Evolutionary conservation across 2,797 vertebrate genomes (phyloP).

Genomic region (Eutrigla gurnardus): DNA sequence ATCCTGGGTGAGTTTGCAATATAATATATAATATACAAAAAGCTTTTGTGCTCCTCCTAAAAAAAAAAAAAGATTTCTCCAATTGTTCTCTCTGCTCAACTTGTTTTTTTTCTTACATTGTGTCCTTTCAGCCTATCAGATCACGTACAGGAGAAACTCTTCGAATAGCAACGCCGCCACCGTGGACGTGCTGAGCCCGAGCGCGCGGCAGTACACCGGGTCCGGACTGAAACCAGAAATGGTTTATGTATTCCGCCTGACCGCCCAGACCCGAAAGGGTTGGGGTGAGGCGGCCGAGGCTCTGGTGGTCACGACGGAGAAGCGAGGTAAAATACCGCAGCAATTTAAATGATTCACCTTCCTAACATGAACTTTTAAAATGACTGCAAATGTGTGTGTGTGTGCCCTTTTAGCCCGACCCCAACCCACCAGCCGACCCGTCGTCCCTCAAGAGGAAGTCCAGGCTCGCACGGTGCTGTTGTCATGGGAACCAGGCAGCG

Average conservation of each 20-base stretch:
- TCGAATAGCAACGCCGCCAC: constrained; percentile 85
- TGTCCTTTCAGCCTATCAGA: constrained; percentile 90
- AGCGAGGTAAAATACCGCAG: constrained; percentile 86
- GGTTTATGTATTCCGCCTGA: constrained; percentile 94
- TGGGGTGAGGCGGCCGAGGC: constrained; percentile 96
- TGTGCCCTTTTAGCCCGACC: constrained; percentile 86
- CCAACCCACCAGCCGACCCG: constrained; percentile 93
- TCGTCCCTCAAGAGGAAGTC: constrained; percentile 93
- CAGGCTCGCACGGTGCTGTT: constrained; percentile 91
- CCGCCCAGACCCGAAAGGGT: constrained; percentile 95
- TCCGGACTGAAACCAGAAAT: constrained; percentile 89
- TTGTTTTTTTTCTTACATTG: constrained; percentile 14
- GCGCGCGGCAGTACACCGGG: constrained; percentile 91
- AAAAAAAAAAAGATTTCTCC: constrained; percentile 4
- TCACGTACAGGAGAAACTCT: constrained; percentile 92
- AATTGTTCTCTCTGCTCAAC: constrained; percentile 4
- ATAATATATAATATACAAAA: background rate
- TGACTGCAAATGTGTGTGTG: constrained; percentile 8
- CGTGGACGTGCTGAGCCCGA: constrained; percentile 91
- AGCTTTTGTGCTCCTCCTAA: background rate
- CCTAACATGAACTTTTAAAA: constrained; percentile 18
- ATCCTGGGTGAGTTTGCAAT: constrained; percentile 89
- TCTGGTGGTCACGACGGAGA: constrained; percentile 96
- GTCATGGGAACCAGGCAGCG: constrained; percentile 96
- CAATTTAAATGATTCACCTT: constrained; percentile 26